Base-by-base conservation (phyloP, 2,113 vertebrate genomes). In the Vanacampus margaritifer region DNA sequence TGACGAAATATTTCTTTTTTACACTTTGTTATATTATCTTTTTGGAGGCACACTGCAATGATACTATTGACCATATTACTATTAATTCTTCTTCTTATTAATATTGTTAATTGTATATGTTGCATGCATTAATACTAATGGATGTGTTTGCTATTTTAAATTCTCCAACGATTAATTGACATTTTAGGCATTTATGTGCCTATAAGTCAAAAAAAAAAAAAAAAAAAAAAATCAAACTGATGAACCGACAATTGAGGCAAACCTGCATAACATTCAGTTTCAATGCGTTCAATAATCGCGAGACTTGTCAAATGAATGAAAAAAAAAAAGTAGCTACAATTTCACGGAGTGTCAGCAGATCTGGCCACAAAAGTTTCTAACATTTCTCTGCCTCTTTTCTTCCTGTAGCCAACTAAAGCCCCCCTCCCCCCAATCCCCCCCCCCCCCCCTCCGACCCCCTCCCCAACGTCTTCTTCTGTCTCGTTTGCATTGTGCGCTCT, bases 401-500 rank as follows among this genome's bases (percentile, higher is more conserved):
- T 67, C 56, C 62, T 64, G 32, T 4, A 32, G 28, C 28, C 28
- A 32, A 32, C 28, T 32, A 32, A 32, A 32, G 2, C 28, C 28
- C 28, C 28, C 28, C 28, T 4, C 54, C 54, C 71, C 53, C 41
- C 28, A 60, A 17, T 53, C 37, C 65, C 53, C 73, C 39, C 57
- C 58, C 71, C 56, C 32, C 32, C 63, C 32, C 57, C 2, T 2
- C 41, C 0, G 41, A 12, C 41, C 16, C 43, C 11, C 11, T 13
- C 39, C 39, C 13, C 39, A 10, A 41, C 72, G 39, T 65, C 51
- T 66, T 46, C 74, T 65, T 71, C 59, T 82, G 81, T 87, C 75
- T 82, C 85, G 90, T 92, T 94, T 93, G 92, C 93, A 92, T 93
- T 95, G 94, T 96, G 95, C 95, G 90, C 88, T 92, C 95, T 98